Conservation (phyloP, 2,888 invertebrate species). For the Lysandra bellargus region DNA sequence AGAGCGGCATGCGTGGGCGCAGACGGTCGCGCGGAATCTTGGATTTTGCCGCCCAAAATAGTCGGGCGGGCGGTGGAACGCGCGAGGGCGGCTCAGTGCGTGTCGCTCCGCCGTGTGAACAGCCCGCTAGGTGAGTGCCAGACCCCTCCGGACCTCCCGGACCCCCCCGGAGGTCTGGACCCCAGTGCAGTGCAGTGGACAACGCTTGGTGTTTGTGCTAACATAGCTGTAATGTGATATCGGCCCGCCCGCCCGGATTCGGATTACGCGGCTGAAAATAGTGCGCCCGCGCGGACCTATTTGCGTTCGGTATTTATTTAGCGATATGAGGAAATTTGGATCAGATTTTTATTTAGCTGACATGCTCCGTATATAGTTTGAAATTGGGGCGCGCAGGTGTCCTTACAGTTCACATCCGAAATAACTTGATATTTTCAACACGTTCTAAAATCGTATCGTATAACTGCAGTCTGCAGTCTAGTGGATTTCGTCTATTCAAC, state of each 20-base stretch:
- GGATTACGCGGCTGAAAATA: constrained; percentile 80
- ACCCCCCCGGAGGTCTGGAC: constrained; percentile 40
- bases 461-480: not conserved
- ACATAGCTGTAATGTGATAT: constrained; percentile 38
- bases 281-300: constrained; percentile 70
- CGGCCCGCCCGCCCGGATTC: constrained; percentile 58
- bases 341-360: constrained; percentile 68
- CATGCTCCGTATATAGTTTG: constrained; percentile 69
- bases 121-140: constrained; percentile 76
- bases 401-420: constrained; percentile 30
- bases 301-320: constrained; percentile 78
- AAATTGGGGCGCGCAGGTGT: constrained; percentile 50
- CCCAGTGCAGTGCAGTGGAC: constrained; percentile 51
- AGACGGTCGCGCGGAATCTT: constrained; percentile 69
- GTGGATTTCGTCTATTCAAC: not conserved
- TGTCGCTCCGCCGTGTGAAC: constrained; percentile 80
- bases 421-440: constrained; percentile 4
- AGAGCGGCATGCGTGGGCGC: constrained; percentile 51
- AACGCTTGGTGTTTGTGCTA: constrained; percentile 62
- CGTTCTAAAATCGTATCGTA: constrained; percentile 5
- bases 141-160: constrained; percentile 37
- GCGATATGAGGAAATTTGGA: constrained; percentile 74
- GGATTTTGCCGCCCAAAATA: constrained; percentile 80
- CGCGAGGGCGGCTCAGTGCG: constrained; percentile 74
- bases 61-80: constrained; percentile 70